Evolutionary conservation across 2,888 invertebrate genomes (phyloP), one percentile per base, ranked within the genome.

Genomic region (Chrysodeixis includens): DNA sequence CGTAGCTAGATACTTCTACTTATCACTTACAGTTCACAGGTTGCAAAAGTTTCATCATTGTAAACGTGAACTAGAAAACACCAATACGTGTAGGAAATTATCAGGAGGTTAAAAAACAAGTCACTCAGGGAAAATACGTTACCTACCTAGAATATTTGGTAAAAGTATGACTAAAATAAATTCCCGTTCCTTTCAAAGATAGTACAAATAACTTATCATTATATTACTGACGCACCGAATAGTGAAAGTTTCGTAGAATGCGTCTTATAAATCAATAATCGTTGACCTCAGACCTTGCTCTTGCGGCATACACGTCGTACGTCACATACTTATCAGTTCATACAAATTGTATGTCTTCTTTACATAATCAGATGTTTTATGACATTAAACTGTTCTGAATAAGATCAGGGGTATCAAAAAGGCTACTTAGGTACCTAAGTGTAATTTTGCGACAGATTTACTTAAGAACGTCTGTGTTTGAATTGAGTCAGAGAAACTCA

Each of bases 191-290:
- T 6, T 5, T n/a, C 40, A 40, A 40, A 14, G 40, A 40, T 40
- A 40, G 40, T 14, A n/a, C 0, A 40, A 6, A n/a, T n/a, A n/a
- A n/a, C 12, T 4, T n/a, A 40, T 40, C 40, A n/a, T n/a, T 40
- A n/a, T 1, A n/a, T 0, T 40, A 40, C 40, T 40, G 40, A n/a
- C 40, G n/a, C 40, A 40, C 5, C n/a, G 5, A 35, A 8, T 14
- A 40, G 40, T 40, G 40, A 40, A 40, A 40, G 40, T 40, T 40
- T 40, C n/a, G n/a, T n/a, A 40, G 40, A 40, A n/a, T 40, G 40
- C 40, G 40, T 40, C 40, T 40, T 40, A 6, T 40, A n/a, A 40
- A 40, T 40, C 40, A 40, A 40, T 40, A 40, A 40, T 5, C 40
- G 6, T 40, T 40, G 40, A 40, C n/a, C 40, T 40, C n/a, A 7